A percentile compares a stretch with the other conserved stretches of the same genome.
These are phyloP conservation scores for Anolis carolinensis DNA, from an alignment of 2,113 vertebrate genomes.

Conservation along the genomic window DNA sequence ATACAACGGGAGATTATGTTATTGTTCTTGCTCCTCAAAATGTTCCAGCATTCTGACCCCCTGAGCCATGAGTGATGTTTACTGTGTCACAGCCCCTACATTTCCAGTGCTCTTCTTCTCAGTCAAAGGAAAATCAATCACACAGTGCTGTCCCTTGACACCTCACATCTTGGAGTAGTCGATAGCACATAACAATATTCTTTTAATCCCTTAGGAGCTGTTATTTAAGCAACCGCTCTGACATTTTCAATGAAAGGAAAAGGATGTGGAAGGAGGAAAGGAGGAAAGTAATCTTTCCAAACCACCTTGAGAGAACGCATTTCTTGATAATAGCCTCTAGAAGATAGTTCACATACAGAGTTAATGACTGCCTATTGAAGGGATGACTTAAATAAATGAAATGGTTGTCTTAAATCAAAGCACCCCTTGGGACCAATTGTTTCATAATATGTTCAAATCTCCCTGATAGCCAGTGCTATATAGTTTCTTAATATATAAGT, in stretches of 20 bases:
- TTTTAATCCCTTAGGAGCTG: conserved; percentile 41
- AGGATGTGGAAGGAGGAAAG: background rate
- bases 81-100: no score
- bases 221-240: conserved; percentile 26
- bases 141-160: background rate
- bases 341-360: background rate
- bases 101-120: background rate
- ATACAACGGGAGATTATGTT: no score
- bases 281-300: conserved; percentile 13
- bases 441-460: background rate
- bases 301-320: conserved; percentile 4
- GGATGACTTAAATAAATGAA: background rate
- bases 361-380: background rate
- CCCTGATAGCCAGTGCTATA: background rate
- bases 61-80: no score
- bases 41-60: no score
- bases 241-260: conserved; percentile 31
- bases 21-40: no score
- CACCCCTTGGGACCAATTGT: background rate
- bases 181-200: background rate
- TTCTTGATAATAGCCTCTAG: conserved; percentile 4
- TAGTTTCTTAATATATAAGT: background rate
- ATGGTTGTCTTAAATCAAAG: background rate
- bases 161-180: background rate
- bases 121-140: background rate